phyloP scores from a whole-genome alignment of 2,797 vertebrate genomes.

The Acanthornis magna region DNA sequence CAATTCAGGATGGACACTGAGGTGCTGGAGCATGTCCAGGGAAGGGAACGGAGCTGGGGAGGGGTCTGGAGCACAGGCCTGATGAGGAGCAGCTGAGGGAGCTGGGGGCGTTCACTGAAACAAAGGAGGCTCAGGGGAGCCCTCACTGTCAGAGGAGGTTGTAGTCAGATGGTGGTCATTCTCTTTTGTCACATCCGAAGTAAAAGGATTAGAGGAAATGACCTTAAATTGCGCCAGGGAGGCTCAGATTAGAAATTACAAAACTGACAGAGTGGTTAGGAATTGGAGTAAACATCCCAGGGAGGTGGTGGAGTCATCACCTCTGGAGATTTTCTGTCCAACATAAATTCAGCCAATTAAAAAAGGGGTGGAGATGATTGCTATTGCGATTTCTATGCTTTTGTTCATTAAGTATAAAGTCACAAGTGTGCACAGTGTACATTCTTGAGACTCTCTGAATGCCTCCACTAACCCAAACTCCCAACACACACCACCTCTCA shows the following conservation, averaged over 20 bases:
- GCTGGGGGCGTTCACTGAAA: background rate
- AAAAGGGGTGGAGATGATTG: background rate
- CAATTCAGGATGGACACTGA: background rate
- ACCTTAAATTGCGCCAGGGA: background rate
- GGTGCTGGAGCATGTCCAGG: fast-evolving
- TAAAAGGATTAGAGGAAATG: background rate
- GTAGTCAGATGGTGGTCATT: fast-evolving
- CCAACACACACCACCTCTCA: background rate
- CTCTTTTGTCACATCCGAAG: background rate
- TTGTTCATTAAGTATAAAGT: background rate
- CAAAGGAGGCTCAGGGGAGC: background rate
- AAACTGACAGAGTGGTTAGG: background rate
- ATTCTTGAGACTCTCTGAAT: background rate
- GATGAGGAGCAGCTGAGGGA: background rate
- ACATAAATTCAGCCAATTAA: background rate
- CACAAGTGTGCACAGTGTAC: background rate
- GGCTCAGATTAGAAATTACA: background rate
- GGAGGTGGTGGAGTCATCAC: background rate
- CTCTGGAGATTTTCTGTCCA: background rate
- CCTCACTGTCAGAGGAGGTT: background rate
- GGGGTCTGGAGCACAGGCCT: background rate
- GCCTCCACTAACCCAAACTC: background rate
- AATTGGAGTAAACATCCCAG: background rate
- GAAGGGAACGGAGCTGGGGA: background rate
- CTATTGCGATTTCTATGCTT: background rate